phyloP scores from a whole-genome alignment of 2,888 invertebrate species.

The Diarsia rubi region DNA sequence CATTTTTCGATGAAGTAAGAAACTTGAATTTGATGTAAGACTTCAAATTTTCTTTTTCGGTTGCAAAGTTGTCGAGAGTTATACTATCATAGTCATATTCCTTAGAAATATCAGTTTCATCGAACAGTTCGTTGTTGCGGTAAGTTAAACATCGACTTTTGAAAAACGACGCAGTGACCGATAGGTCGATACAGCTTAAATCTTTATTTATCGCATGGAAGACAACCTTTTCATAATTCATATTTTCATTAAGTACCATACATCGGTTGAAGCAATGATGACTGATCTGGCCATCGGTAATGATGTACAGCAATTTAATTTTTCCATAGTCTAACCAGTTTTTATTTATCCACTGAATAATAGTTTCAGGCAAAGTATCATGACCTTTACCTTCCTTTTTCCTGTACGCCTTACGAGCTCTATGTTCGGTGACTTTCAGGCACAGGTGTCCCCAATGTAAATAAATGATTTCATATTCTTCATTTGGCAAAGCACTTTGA shows the following conservation, averaged over 20 bases:
- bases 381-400: background rate
- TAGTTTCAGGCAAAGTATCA: slow-evolving; percentile 27
- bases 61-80: slow-evolving; percentile 66
- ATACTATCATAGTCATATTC: slow-evolving; percentile 71
- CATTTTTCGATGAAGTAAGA: slow-evolving; percentile 58
- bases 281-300: slow-evolving; percentile 27
- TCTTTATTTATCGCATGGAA: slow-evolving; percentile 27
- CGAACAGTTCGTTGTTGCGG: slow-evolving; percentile 48
- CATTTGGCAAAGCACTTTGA: slow-evolving; percentile 5
- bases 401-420: slow-evolving; percentile 1
- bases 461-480: slow-evolving; percentile 29
- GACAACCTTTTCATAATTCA: slow-evolving; percentile 32
- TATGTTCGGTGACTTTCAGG: slow-evolving; percentile 11
- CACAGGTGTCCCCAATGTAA: slow-evolving; percentile 28
- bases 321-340: slow-evolving; percentile 8
- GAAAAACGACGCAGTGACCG: slow-evolving; percentile 63
- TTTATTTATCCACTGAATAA: slow-evolving; percentile 26
- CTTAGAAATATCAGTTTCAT: slow-evolving; percentile 68
- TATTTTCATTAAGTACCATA: slow-evolving; percentile 31
- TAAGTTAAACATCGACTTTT: slow-evolving; percentile 64
- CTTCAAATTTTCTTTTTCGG: slow-evolving; percentile 67
- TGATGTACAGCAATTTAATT: slow-evolving; percentile 42
- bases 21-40: slow-evolving; percentile 75
- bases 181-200: slow-evolving; percentile 16
- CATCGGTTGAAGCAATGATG: slow-evolving; percentile 7